Base-by-base conservation (phyloP, 92 coral and sea anemone genomes). In the Chrysogorgia sp. region DNA sequence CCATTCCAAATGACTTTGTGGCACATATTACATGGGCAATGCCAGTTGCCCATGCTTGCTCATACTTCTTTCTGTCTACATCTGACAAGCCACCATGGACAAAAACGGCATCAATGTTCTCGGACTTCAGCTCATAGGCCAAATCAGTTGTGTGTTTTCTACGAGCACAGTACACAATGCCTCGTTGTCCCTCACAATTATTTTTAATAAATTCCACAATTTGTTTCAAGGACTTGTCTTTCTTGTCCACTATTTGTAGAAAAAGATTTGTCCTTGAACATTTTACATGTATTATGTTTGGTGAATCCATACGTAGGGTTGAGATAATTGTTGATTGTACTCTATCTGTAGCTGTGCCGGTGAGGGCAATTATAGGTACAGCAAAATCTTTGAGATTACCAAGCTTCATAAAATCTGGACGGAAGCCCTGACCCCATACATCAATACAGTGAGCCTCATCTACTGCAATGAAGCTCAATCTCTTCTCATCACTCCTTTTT, bases 81-180 rank as follows among this genome's bases (percentile, higher is more conserved):
- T 77, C 82, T 17, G 53, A 24, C 22, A 77, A 64, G 30, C 31
- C 66, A 47, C 82, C 82, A 60, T 76, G 75, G 31, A 76, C 75
- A 60, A 55, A 76, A 32, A 63, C 66, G 30, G 71, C 67, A 76
- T 21, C 48, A 28, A 76, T 76, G 67, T 40, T 62, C n/a, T 76
- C 57, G 20, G 28, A 45, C 29, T 76, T 76, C 35, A 76, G 33
- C 31, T 37, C 32, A 45, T 60, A 55, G 15, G 85, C 85, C 85
- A 69, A 37, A 48, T 81, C 85, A 26, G 58, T 63, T 3, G 85
- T 71, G 34, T 81, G 80, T 58, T 81, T 75, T 34, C 85, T 58
- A 15, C 79, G 74, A 22, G 80, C 80, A 71, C 85, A 81, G 34
- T 71, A 81, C 23, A 81, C 85, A 81, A 81, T 81, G 23, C 85